These are phyloP conservation scores for Nestor notabilis DNA, from an alignment of 2,113 vertebrate genomes.

Conservation along the genomic window DNA sequence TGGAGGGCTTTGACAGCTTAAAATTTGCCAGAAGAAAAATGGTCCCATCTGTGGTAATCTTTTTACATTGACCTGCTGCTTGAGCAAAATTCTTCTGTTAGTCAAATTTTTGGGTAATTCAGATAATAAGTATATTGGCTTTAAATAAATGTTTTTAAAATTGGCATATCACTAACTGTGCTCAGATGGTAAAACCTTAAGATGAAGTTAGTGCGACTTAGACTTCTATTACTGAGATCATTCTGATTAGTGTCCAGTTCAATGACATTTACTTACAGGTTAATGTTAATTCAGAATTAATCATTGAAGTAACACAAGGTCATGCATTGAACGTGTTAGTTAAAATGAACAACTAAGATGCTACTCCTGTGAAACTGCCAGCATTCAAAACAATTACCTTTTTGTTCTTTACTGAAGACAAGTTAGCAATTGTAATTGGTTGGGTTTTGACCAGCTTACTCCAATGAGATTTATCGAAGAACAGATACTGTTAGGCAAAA, in stretches of 20 bases:
- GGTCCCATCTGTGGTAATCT: neutral
- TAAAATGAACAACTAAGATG: neutral
- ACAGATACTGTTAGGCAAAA: neutral
- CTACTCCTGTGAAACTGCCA: neutral
- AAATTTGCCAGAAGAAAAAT: neutral
- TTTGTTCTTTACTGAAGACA: neutral
- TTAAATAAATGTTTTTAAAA: conserved; percentile 17
- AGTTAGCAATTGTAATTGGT: neutral
- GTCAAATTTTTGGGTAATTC: neutral
- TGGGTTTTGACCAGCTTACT: neutral
- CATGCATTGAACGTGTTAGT: neutral
- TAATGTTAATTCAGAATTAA: conserved; percentile 17
- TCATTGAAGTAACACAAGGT: neutral
- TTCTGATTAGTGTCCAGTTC: neutral
- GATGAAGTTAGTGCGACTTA: neutral
- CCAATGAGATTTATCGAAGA: neutral
- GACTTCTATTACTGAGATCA: neutral
- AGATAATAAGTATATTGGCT: conserved; percentile 3
- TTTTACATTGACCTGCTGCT: neutral
- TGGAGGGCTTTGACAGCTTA: neutral
- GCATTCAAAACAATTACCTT: neutral
- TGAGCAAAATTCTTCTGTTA: neutral
- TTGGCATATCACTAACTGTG: neutral
- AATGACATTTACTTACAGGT: neutral
- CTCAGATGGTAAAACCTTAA: neutral